These are phyloP conservation scores for Turdus rufiventris DNA, from an alignment of 2,113 vertebrate genomes.

Conservation along the genomic window DNA sequence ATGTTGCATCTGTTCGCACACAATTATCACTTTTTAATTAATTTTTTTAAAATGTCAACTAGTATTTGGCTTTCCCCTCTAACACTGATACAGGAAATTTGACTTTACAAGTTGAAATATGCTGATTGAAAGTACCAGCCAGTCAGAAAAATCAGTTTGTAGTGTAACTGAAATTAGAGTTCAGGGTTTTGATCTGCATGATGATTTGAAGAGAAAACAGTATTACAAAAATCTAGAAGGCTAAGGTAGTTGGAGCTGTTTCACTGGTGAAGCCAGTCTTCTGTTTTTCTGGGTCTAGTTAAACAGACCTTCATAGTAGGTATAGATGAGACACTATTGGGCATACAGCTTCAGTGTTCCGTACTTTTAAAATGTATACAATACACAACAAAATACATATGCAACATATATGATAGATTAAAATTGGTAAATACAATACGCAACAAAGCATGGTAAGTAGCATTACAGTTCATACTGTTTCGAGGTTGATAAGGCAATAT, in stretches of 20 bases:
- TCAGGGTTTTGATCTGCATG: not conserved
- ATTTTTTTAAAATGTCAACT: not conserved
- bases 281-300: not conserved
- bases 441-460: not conserved
- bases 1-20: not conserved
- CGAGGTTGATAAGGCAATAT: not conserved
- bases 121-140: not conserved
- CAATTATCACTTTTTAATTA: not conserved
- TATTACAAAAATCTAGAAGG: not conserved
- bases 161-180: not conserved
- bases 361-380: not conserved
- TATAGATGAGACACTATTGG: not conserved
- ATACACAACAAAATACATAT: not conserved
- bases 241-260: not conserved
- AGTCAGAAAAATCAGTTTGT: not conserved
- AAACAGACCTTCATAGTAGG: not conserved
- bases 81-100: not conserved
- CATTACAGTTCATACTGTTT: not conserved
- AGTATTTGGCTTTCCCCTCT: not conserved
- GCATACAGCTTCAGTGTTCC: not conserved
- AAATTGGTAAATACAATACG: not conserved
- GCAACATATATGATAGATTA: not conserved
- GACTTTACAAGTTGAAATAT: not conserved
- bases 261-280: not conserved
- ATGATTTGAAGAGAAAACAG: not conserved